Percentiles rank a stretch among this genome's conserved stretches.
phyloP scores from a whole-genome alignment of 1,140 invertebrate species.

The Lordiphosa clarofinis region DNA sequence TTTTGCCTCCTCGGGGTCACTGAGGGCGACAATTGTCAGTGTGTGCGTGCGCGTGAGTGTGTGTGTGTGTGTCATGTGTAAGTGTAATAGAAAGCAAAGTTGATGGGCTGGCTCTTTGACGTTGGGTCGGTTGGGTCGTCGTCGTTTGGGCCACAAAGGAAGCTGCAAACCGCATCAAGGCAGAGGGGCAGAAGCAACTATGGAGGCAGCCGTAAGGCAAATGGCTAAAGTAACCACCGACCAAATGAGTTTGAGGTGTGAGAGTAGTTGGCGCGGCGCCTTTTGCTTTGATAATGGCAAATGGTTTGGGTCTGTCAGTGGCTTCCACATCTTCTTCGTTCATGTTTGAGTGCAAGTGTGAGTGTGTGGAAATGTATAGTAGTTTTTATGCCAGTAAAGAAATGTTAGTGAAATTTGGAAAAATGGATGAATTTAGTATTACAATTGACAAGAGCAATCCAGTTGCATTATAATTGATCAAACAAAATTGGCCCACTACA shows the following conservation, averaged over 20 bases:
- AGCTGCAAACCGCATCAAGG: constrained; percentile 25
- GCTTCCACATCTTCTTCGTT: constrained; percentile 19
- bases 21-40: constrained; percentile 66
- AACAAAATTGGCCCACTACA: too few relatives aligned
- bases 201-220: constrained; percentile 59
- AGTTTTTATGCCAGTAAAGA: constrained; percentile 51
- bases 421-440: too few relatives aligned
- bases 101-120: constrained; percentile 55
- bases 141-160: constrained; percentile 37
- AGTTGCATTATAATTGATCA: too few relatives aligned
- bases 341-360: constrained; percentile 7
- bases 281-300: constrained; percentile 70
- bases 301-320: constrained; percentile 56
- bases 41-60: constrained; percentile 13
- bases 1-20: constrained; percentile 53
- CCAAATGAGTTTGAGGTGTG: constrained; percentile 66
- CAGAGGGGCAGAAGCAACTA: constrained; percentile 15
- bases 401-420: constrained; percentile 31
- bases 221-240: constrained; percentile 72
- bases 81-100: constrained; percentile 73
- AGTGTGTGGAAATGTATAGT: constrained; percentile 26
- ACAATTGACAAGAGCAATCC: too few relatives aligned
- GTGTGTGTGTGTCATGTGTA: constrained; percentile 58
- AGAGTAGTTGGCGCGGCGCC: constrained; percentile 43
- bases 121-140: constrained; percentile 22